Percentiles rank a stretch among this genome's conserved stretches.
phyloP scores from a whole-genome alignment of 2,888 invertebrate species.

The Dicycla oo region DNA sequence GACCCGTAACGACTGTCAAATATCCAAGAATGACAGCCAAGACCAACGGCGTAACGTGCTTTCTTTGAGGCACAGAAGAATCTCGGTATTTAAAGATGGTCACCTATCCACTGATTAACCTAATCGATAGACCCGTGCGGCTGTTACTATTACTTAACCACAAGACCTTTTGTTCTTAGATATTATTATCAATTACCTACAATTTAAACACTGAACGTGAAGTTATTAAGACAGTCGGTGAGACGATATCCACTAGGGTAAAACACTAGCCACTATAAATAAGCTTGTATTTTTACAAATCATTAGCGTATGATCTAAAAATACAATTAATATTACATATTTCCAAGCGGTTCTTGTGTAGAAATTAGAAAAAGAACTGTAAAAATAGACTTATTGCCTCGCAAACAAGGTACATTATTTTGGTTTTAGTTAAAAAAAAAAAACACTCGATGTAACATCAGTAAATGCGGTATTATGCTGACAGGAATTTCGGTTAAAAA shows the following conservation, averaged over 20 bases:
- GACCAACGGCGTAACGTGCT: too few relatives aligned
- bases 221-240: constrained; percentile 66
- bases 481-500: too few relatives aligned
- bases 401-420: constrained; percentile 51
- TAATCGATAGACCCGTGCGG: too few relatives aligned
- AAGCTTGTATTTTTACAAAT: constrained; percentile 77
- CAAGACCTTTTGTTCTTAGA: constrained; percentile 35
- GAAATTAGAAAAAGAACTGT: constrained; percentile 69
- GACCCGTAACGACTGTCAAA: too few relatives aligned
- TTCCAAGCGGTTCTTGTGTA: constrained; percentile 66
- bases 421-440: constrained; percentile 45
- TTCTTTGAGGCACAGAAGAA: too few relatives aligned
- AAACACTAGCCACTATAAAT: constrained; percentile 74
- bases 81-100: too few relatives aligned
- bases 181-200: constrained; percentile 34
- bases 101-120: too few relatives aligned
- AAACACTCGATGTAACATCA: constrained; percentile 57
- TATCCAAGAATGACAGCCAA: too few relatives aligned
- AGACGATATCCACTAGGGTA: constrained; percentile 63
- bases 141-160: too few relatives aligned
- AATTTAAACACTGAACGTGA: constrained; percentile 65
- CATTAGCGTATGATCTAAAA: constrained; percentile 70
- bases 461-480: constrained; percentile 56
- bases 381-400: constrained; percentile 65
- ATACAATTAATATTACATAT: constrained; percentile 75